phyloP scores from a whole-genome alignment of 2,797 vertebrate genomes.

The Chrosomus eos region DNA sequence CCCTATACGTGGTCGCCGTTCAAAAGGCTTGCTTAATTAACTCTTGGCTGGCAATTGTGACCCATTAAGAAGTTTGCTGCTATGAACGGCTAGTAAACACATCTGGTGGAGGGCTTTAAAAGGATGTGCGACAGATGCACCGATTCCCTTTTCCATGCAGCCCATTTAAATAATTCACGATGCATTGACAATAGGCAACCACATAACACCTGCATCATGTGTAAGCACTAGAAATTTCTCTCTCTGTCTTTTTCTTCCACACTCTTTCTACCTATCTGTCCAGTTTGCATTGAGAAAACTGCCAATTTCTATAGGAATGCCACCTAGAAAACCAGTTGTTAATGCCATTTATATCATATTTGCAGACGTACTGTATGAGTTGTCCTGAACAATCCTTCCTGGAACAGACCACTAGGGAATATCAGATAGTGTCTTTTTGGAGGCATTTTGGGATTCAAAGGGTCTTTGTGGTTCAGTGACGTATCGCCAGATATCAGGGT shows the following conservation, averaged over 20 bases:
- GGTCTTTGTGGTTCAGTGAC: slow-evolving; percentile 58
- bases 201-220: slow-evolving; percentile 72
- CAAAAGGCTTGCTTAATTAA: slow-evolving; percentile 86
- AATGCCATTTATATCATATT: not conserved
- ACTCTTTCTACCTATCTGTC: slow-evolving; percentile 71
- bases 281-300: slow-evolving; percentile 37
- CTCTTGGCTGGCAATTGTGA: slow-evolving; percentile 84
- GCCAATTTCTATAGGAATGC: not conserved
- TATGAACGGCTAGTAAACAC: slow-evolving; percentile 85
- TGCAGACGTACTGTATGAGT: not conserved
- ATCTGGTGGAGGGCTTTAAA: slow-evolving; percentile 87
- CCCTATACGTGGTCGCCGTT: slow-evolving; percentile 73
- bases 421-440: slow-evolving; percentile 54
- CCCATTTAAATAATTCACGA: slow-evolving; percentile 88
- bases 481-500: slow-evolving; percentile 61
- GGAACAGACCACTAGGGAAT: not conserved
- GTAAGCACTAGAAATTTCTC: slow-evolving; percentile 57
- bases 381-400: not conserved
- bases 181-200: slow-evolving; percentile 63
- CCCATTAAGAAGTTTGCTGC: slow-evolving; percentile 92
- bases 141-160: slow-evolving; percentile 80
- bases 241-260: slow-evolving; percentile 1
- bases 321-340: not conserved
- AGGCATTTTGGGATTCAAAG: slow-evolving; percentile 63
- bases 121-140: slow-evolving; percentile 91